Evolutionary conservation across 2,888 invertebrate genomes (phyloP), one percentile per base, ranked within the genome.

Genomic region (Malacosoma neustria): DNA sequence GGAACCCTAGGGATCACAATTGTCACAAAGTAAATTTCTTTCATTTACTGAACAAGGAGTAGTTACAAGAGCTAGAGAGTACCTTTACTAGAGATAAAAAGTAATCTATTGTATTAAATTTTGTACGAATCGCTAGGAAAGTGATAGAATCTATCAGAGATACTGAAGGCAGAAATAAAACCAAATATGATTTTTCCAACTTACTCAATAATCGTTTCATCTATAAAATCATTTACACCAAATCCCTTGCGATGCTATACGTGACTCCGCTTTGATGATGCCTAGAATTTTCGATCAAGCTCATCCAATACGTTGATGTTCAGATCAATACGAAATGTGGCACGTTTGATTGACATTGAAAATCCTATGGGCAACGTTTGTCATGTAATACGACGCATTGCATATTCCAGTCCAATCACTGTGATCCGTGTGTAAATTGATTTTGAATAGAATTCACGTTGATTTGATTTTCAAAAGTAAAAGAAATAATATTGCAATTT

Each of bases 261-360:
- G 22, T 22, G 22, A 22, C 22, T 7, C 22, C 9, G 9, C 22
- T 7, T 5, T 22, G 2, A 6, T 22, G 22, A 22, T 22, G 22
- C 22, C 22, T 22, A 22, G 22, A 22, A 22, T 22, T 22, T 22
- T 22, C 22, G 22, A 22, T 22, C 9, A 9, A 3, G 22, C 22
- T 3, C 22, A 22, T 5, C 22, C 12, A 32, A 13, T 13, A 13
- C 13, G 32, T n/a, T 51, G 47, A 46, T 48, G 47, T 51, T 45
- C 51, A 45, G 48, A 51, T 51, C 46, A 51, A 22, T 53, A 45
- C 45, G 35, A 39, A 36, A 39, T 33, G 44, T 49, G 45, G 43
- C 43, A 37, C 44, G 49, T 52, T 54, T 51, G 59, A 59, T 52
- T 54, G 54, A 54, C 54, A 51, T 45, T 45, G 47, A 48, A 54